Conservation (phyloP, 2,113 vertebrate genomes). For the Mirza zaza region DNA sequence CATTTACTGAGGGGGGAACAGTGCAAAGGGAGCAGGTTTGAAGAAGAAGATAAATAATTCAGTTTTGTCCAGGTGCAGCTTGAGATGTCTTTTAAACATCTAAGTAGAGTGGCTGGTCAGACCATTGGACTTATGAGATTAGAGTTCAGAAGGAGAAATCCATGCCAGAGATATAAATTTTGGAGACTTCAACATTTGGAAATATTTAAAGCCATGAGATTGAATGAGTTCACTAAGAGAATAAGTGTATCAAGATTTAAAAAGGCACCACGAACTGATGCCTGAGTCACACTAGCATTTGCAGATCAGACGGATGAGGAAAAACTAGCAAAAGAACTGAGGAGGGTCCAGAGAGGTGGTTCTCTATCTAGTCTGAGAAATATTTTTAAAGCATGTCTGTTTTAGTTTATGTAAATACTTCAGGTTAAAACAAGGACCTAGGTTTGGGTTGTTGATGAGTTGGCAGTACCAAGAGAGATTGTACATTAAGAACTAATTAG, state of each 20-base stretch:
- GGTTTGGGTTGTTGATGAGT: neutral
- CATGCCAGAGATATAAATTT: neutral
- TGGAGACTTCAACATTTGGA: neutral
- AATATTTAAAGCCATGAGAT: neutral
- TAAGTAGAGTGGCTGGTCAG: neutral
- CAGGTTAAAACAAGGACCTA: neutral
- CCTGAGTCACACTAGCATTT: neutral
- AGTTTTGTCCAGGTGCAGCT: neutral
- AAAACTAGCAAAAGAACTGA: neutral
- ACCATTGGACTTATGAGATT: neutral
- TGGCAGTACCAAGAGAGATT: neutral
- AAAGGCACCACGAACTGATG: neutral
- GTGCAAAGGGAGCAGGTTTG: neutral
- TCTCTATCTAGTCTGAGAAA: neutral
- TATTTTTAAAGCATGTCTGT: neutral
- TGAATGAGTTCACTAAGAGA: neutral
- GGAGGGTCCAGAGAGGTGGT: neutral
- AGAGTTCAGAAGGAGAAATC: conserved; percentile 11
- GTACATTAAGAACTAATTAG: neutral
- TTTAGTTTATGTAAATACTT: neutral
- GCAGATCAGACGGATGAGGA: neutral
- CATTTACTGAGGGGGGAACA: neutral
- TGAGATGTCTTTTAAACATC: neutral
- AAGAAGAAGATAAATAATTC: neutral
- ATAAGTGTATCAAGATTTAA: neutral